phyloP scores from a whole-genome alignment of 2,113 vertebrate genomes.

The Chaenocephalus aceratus region DNA sequence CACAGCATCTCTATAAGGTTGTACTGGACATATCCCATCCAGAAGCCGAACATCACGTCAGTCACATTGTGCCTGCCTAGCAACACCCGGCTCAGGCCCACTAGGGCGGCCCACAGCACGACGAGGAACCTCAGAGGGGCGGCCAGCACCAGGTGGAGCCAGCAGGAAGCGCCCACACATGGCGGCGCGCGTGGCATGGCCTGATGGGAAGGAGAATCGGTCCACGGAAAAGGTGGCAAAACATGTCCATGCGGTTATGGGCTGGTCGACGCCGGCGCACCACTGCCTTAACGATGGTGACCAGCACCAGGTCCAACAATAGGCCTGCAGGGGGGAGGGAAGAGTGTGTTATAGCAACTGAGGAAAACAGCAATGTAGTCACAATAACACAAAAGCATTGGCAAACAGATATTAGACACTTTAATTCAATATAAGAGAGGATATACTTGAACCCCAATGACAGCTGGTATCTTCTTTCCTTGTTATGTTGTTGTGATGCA shows the following conservation, averaged over 20 bases:
- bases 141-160: constrained; percentile 94
- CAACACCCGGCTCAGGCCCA: constrained; percentile 94
- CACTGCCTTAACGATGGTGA: constrained; percentile 89
- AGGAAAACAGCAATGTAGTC: not conserved
- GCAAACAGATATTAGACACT: not conserved
- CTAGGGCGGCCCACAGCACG: constrained; percentile 90
- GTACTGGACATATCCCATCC: constrained; percentile 94
- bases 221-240: constrained; percentile 94
- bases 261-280: constrained; percentile 92
- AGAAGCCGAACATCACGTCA: constrained; percentile 92
- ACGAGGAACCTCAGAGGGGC: constrained; percentile 92
- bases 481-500: not conserved
- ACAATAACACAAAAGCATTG: not conserved
- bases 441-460: not conserved
- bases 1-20: constrained; percentile 93
- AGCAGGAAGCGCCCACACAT: constrained; percentile 93
- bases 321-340: constrained; percentile 79
- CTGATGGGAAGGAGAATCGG: constrained; percentile 96
- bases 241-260: constrained; percentile 99
- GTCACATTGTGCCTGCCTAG: constrained; percentile 97
- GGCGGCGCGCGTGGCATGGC: constrained; percentile 94
- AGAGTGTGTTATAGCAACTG: not conserved
- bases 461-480: too few relatives aligned
- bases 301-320: constrained; percentile 92
- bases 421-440: not conserved